These are phyloP conservation scores for Chironomus tentans DNA, from an alignment of 2,888 invertebrate genomes.

Conservation along the genomic window DNA sequence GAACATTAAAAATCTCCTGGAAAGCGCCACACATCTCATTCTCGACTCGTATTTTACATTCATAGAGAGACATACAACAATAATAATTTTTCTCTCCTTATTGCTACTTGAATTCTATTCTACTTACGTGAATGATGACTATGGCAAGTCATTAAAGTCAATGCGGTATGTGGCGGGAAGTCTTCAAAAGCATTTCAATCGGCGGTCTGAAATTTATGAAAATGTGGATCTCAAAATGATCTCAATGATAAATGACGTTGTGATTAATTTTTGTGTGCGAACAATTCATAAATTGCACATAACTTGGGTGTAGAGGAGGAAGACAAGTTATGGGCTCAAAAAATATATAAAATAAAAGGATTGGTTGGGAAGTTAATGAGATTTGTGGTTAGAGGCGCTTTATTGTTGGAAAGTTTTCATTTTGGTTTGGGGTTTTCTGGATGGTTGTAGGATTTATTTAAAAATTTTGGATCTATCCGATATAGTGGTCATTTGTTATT, in stretches of 20 bases:
- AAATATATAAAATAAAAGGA: not conserved
- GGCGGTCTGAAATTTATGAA: not conserved
- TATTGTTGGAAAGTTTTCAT: too few species aligned
- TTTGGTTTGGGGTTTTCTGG: too few species aligned
- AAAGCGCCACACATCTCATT: not conserved
- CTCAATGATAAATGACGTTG: constrained; percentile 23
- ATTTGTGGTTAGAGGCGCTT: too few species aligned
- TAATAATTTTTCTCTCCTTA: not conserved
- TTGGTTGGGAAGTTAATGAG: too few species aligned
- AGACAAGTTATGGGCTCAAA: not conserved
- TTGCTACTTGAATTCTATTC: constrained; percentile 12
- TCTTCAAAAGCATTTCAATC: not conserved
- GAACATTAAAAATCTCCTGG: constrained; percentile 10
- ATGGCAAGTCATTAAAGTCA: constrained; percentile 19
- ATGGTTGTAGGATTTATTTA: too few species aligned
- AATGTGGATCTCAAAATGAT: not conserved
- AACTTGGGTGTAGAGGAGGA: too few species aligned
- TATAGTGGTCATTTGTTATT: too few species aligned
- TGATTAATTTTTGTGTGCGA: constrained; percentile 24
- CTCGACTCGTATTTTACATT: not conserved
- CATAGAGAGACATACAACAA: too few species aligned
- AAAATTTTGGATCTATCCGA: too few species aligned
- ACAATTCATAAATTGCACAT: constrained; percentile 1
- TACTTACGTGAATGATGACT: constrained; percentile 2
- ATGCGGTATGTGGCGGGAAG: not conserved